Percentiles rank a stretch among this genome's conserved stretches.
These are phyloP conservation scores for Lasioglossum figueresi DNA, from an alignment of 2,888 invertebrate genomes.

Conservation along the genomic window DNA sequence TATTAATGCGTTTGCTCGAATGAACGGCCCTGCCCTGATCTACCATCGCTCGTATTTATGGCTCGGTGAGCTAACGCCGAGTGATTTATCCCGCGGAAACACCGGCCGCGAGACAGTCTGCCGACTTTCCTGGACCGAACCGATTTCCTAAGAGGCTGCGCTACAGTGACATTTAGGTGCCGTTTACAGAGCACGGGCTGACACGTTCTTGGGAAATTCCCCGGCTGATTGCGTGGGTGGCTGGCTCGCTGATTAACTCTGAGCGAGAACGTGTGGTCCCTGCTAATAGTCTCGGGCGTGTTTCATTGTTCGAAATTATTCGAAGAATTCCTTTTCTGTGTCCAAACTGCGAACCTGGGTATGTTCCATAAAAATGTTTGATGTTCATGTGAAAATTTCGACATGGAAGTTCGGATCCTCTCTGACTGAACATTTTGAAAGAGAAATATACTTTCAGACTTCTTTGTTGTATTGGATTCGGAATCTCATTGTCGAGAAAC, in stretches of 20 bases:
- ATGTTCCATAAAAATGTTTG: too few species aligned
- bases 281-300: background rate
- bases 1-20: conserved; percentile 75
- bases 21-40: conserved; percentile 62
- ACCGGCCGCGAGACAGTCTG: conserved; percentile 31
- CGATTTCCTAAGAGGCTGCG: background rate
- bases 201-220: conserved; percentile 1
- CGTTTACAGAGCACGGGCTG: background rate
- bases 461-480: too few species aligned
- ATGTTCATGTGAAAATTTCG: too few species aligned
- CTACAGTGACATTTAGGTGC: background rate
- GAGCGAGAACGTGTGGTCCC: background rate
- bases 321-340: background rate
- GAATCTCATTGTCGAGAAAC: too few species aligned
- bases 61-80: conserved; percentile 62
- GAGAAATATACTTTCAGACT: too few species aligned
- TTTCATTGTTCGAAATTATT: background rate
- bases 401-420: too few species aligned
- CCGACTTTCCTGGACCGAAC: conserved; percentile 8
- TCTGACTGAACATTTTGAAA: too few species aligned
- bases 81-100: conserved; percentile 68
- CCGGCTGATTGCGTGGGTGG: background rate
- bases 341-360: too few species aligned
- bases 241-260: background rate
- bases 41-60: conserved; percentile 64